phyloP scores from a whole-genome alignment of 2,888 invertebrate species.

The Platycnemis pennipes region DNA sequence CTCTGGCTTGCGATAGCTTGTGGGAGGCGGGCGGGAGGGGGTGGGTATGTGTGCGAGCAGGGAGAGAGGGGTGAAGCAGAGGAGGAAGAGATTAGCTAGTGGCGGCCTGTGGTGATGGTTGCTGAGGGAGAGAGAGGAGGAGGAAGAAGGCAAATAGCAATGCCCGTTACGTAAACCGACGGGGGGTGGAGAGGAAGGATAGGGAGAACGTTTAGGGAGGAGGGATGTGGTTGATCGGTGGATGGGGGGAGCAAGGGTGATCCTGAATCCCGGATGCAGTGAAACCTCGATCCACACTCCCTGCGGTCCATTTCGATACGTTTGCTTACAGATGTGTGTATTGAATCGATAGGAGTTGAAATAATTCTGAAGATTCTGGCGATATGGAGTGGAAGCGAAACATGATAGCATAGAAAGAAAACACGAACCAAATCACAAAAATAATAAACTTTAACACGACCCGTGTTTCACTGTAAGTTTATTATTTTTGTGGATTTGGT shows the following conservation, averaged over 20 bases:
- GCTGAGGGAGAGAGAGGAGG: background rate
- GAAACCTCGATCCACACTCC: background rate
- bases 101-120: background rate
- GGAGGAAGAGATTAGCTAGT: slow-evolving; percentile 48
- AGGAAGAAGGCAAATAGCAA: slow-evolving; percentile 37
- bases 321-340: too few species aligned
- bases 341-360: too few species aligned
- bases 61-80: background rate
- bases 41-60: background rate
- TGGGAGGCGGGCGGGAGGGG: background rate
- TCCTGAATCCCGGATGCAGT: slow-evolving; percentile 51
- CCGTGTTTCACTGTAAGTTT: too few species aligned
- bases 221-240: background rate
- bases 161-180: slow-evolving; percentile 60
- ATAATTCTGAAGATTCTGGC: too few species aligned
- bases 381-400: too few species aligned
- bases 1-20: slow-evolving; percentile 52
- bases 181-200: background rate
- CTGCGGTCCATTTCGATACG: background rate
- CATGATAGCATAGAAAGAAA: too few species aligned
- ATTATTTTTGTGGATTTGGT: too few species aligned
- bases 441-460: too few species aligned
- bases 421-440: too few species aligned
- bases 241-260: background rate
- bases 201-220: background rate